These are phyloP conservation scores for Stratiomys singularior DNA, from an alignment of 2,888 invertebrate genomes.

Conservation along the genomic window DNA sequence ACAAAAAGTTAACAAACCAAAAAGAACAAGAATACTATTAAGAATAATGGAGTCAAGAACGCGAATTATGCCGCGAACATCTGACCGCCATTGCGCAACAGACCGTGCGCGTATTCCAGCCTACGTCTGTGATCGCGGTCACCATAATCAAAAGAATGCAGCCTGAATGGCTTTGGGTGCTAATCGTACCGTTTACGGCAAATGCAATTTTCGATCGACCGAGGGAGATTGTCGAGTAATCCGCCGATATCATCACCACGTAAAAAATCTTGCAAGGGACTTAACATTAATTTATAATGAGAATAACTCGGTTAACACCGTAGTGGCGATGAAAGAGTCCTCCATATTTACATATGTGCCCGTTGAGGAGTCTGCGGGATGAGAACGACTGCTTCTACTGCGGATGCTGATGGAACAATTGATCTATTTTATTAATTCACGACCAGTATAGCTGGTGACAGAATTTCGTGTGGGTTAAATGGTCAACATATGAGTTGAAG, in stretches of 20 bases:
- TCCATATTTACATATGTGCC: background rate
- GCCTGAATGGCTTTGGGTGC: constrained; percentile 41
- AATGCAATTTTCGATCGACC: constrained; percentile 46
- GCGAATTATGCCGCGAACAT: constrained; percentile 37
- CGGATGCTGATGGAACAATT: background rate
- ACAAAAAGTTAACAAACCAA: background rate
- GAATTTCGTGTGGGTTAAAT: too few species aligned
- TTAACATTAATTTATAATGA: constrained; percentile 2
- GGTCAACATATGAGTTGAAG: too few species aligned
- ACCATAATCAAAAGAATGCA: constrained; percentile 11
- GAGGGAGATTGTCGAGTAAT: constrained; percentile 46
- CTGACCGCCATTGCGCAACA: constrained; percentile 20
- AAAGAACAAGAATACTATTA: background rate
- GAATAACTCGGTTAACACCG: background rate
- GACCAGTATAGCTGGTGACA: too few species aligned
- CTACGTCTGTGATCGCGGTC: constrained; percentile 20
- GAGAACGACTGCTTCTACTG: background rate
- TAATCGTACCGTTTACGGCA: constrained; percentile 41
- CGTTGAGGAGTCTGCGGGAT: background rate
- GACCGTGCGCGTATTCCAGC: background rate
- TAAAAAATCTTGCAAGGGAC: constrained; percentile 21
- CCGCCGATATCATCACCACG: constrained; percentile 46
- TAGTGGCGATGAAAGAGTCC: background rate
- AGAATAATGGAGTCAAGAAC: constrained; percentile 36
- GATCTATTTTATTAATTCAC: background rate